Evolutionary conservation across 1,140 invertebrate species (phyloP), one percentile per base, ranked within the genome.

Genomic region (Apis laboriosa): DNA sequence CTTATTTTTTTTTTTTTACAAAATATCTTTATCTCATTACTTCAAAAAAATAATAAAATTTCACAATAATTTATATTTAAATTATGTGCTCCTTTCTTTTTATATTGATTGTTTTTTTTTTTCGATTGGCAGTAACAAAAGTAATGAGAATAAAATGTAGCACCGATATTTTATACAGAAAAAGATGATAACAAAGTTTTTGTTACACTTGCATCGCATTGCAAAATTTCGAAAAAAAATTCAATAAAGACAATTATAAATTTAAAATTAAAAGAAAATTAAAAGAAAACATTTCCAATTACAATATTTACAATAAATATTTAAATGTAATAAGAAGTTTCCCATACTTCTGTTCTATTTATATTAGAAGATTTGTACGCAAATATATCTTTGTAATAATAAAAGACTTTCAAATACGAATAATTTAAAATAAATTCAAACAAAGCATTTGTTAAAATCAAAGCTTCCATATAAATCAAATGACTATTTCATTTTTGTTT

Each of bases 111-210:
- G 58, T 58, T 83, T 67, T 60, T 34, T 72, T 21, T 63, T 85
- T 61, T 66, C 79, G 60, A 81, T 86, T 88, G 84, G 86, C 87
- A 88, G 86, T 88, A 89, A 89, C 78, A 88, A 88, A 89, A 88
- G 81, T 86, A 79, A 80, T 24, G 78, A 63, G 60, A 86, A 64
- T 84, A 86, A 86, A 56, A 28, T 79, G 34, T 86, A 88, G 84
- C 86, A 88, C 74, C 86, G 77, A 86, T 81, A 73, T 86, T 73
- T 49, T 77, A 56, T 84, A 74, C 77, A 79, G 84, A 85, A 82
- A 79, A 82, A 56, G 74, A 82, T 84, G 82, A 56, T 68, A 85
- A 82, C 56, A 81, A 77, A 85, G 66, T 34, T 79, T 84, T 51
- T 53, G 3, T 83, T 56, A 76, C 67, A 84, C 83, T 84, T 84